A percentile compares a stretch with the other conserved stretches of the same genome.
These are phyloP conservation scores for Callipepla squamata DNA, from an alignment of 2,113 vertebrate genomes.

Conservation along the genomic window DNA sequence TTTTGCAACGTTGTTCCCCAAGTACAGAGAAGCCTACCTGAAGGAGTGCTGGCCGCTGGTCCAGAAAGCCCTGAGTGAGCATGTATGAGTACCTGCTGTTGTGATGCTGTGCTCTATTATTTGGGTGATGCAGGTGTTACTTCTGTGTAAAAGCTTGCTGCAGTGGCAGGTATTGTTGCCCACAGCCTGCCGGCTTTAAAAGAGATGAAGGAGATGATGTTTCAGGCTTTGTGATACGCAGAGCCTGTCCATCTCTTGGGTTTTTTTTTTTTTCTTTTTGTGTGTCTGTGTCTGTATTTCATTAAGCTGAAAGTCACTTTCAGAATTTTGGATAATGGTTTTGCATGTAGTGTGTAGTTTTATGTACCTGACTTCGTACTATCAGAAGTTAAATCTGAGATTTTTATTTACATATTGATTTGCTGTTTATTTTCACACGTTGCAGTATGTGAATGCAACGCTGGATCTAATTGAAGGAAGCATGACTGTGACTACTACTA, in stretches of 20 bases:
- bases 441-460: conserved; percentile 84
- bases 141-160: neutral
- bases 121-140: neutral
- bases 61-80: conserved; percentile 88
- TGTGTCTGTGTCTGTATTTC: neutral
- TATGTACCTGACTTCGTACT: neutral
- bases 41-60: conserved; percentile 97
- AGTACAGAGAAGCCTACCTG: conserved; percentile 93
- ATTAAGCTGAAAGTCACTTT: neutral
- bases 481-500: conserved; percentile 91
- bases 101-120: neutral
- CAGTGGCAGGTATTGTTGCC: neutral
- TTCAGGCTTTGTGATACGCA: fast-evolving
- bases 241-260: neutral
- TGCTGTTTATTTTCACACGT: neutral
- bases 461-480: conserved; percentile 97
- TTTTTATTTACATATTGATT: neutral
- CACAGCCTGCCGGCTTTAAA: neutral
- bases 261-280: no score
- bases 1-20: conserved; percentile 96
- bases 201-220: neutral
- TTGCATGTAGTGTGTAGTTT: fast-evolving
- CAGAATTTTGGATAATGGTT: neutral
- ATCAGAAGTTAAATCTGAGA: neutral
- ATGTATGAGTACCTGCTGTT: conserved; percentile 75